Base-by-base conservation (phyloP, 1,140 invertebrate species). In the Hormaphis cornu region DNA sequence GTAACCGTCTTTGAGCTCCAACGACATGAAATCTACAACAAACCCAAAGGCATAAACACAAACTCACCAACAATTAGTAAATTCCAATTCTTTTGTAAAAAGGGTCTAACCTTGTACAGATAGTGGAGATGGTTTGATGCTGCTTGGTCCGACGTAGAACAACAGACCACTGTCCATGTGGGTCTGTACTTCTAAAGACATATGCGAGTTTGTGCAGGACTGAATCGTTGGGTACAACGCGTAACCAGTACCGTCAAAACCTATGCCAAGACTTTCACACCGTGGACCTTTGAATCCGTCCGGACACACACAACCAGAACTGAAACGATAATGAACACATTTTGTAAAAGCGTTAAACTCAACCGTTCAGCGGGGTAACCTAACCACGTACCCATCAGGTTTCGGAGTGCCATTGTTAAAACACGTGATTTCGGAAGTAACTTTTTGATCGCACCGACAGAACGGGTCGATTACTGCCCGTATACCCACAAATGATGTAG, bases 401-500 rank as follows among this genome's bases (percentile, higher is more conserved):
- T 26, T 40, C 4, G 82, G 81, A 0, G 85, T 86, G 74, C 87
- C 89, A 69, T 88, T 88, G 75, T 91, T 91, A 5, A 87, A 78
- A 73, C 89, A 91, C 1, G 30, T 54, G 1, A 82, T 75, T 1
- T 53, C 66, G 10, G 56, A 42, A 10, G 63, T 20, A 3, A 69
- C 16, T 54, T 79, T 76, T 1, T 79, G 77, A 44, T 81, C 76
- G 73, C 88, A 90, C 0, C 79, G 83, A 74, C 92, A 95, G 40
- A 86, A 81, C 0, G 91, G 85, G 74, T 89, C 83, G 0, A 93
- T 84, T 2, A 86, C 82, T 0, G 92, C 90, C 53, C 85, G 84
- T 0, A 96, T 89, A 0, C 93, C 92, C 8, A 95, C 89, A 75
- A 95, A 93, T 5, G 91, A 91, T 2, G 89, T 91, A 2, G 84